Percentiles rank a stretch among this genome's conserved stretches.
phyloP scores from a whole-genome alignment of 2,113 vertebrate genomes.

The Bostrychus sinensis region DNA sequence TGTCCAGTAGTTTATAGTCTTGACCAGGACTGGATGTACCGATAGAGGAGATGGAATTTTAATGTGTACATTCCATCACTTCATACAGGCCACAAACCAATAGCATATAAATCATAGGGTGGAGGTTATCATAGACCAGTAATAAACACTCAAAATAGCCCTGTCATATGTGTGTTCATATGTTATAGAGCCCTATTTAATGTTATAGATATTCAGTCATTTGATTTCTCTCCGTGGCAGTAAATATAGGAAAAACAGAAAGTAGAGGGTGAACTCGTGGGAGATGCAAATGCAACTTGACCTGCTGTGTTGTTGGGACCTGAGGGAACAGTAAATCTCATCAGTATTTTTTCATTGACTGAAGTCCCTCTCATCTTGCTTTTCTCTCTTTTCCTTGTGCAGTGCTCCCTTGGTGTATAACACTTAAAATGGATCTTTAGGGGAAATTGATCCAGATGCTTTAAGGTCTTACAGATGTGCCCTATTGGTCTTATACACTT shows the following conservation, averaged over 20 bases:
- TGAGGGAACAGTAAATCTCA: slow-evolving; percentile 27
- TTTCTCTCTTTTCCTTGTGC: slow-evolving; percentile 20
- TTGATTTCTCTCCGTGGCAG: slow-evolving; percentile 52
- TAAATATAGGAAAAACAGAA: slow-evolving; percentile 37
- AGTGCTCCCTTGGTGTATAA: slow-evolving; percentile 38
- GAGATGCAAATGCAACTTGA: slow-evolving; percentile 64
- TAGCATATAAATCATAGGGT: slow-evolving; percentile 51
- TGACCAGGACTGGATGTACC: slow-evolving; percentile 65
- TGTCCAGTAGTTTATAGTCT: slow-evolving; percentile 75
- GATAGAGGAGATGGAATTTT: slow-evolving; percentile 77
- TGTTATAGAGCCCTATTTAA: slow-evolving; percentile 19
- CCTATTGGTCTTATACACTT: slow-evolving; percentile 1
- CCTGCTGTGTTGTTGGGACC: slow-evolving; percentile 46
- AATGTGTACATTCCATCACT: slow-evolving; percentile 74
- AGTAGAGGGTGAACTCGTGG: slow-evolving; percentile 25
- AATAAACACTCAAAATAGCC: slow-evolving; percentile 37
- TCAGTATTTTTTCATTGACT: slow-evolving; percentile 50
- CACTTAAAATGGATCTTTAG: slow-evolving; percentile 30
- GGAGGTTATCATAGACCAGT: slow-evolving; percentile 60
- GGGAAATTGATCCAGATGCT: slow-evolving; percentile 46
- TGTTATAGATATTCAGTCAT: slow-evolving; percentile 37
- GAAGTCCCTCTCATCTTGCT: slow-evolving; percentile 42
- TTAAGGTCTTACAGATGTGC: not conserved
- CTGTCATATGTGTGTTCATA: slow-evolving; percentile 2
- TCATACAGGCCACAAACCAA: slow-evolving; percentile 49